Conservation (phyloP, 2,888 invertebrate species). For the Acanthosepion pharaonis region DNA sequence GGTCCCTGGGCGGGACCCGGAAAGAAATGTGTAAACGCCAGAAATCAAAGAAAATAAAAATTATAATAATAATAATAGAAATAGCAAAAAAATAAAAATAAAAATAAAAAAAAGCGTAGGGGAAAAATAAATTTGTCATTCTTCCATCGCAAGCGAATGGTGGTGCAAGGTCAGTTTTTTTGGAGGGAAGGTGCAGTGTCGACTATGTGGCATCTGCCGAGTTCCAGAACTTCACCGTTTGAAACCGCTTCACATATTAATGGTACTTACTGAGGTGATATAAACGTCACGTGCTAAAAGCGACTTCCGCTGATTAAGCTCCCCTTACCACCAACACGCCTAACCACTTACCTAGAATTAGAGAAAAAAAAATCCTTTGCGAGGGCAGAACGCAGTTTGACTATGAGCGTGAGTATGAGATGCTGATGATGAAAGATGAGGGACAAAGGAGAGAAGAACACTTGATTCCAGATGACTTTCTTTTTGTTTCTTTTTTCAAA, state of each 20-base stretch:
- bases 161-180: not conserved
- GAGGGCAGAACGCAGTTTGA: not conserved
- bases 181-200: not conserved
- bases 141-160: not conserved
- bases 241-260: not conserved
- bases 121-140: not conserved
- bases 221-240: not conserved
- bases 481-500: not conserved
- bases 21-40: no score
- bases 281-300: conserved; percentile 15
- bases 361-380: not conserved
- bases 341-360: not conserved
- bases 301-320: not conserved
- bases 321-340: no score
- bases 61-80: no score
- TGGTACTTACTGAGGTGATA: not conserved
- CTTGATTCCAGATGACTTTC: not conserved
- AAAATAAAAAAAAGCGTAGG: no score
- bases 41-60: no score
- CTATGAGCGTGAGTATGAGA: not conserved
- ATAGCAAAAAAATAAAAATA: no score
- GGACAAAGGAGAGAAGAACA: not conserved
- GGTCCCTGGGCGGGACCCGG: no score
- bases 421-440: not conserved
- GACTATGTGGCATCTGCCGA: not conserved